phyloP scores from a whole-genome alignment of 1,140 invertebrate species.

The Cephus cinctus region DNA sequence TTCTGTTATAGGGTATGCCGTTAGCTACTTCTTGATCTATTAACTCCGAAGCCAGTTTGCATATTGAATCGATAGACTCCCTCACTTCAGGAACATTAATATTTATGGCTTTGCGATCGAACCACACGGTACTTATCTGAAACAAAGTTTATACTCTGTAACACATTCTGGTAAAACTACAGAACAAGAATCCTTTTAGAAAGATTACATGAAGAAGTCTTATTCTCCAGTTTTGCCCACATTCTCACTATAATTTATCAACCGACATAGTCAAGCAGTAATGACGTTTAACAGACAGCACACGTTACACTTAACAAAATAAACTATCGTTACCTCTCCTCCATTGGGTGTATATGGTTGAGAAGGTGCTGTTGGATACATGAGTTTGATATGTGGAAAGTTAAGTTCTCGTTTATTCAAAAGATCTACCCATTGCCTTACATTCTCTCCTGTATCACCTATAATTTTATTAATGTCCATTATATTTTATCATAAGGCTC shows the following conservation, averaged over 20 bases:
- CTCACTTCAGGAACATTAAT: constrained; percentile 61
- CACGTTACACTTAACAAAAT: no score
- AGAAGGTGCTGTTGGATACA: constrained; percentile 70
- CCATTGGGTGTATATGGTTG: constrained; percentile 65
- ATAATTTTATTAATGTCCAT: constrained; percentile 23
- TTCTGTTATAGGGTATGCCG: constrained; percentile 65
- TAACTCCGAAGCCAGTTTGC: constrained; percentile 58
- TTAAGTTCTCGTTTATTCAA: constrained; percentile 60
- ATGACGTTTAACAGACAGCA: no score
- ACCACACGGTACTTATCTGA: constrained; percentile 67
- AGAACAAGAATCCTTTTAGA: no score
- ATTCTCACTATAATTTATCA: no score
- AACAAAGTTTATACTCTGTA: constrained; percentile 18
- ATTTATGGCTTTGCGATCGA: constrained; percentile 63
- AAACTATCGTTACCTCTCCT: constrained; percentile 63
- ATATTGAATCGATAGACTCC: constrained; percentile 61
- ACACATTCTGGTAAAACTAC: no score
- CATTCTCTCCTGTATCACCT: constrained; percentile 65
- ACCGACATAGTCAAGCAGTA: no score
- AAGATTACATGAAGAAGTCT: background rate
- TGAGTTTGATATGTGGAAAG: constrained; percentile 68
- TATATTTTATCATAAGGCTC: background rate
- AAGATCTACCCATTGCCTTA: constrained; percentile 66
- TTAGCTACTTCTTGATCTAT: constrained; percentile 63
- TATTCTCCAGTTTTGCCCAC: background rate